Evolutionary conservation across 2,113 vertebrate species (phyloP).

Genomic region (Piaya cayana): DNA sequence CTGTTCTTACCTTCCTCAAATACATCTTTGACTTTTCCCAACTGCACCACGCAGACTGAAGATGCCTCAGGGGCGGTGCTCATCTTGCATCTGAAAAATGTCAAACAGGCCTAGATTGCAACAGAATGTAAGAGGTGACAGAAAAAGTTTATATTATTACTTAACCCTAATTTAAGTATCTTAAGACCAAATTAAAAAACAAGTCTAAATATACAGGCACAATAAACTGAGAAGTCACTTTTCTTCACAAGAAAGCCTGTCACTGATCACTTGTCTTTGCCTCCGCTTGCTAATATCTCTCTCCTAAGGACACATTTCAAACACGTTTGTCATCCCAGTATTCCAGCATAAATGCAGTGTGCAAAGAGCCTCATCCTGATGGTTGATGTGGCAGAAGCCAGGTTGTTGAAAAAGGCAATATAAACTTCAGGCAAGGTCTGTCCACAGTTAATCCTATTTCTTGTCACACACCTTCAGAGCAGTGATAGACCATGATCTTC

Average conservation of each 20-base stretch:
- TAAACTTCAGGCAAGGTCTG: background rate
- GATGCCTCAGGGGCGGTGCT: background rate
- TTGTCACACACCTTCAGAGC: too few species aligned
- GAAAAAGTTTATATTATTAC: background rate
- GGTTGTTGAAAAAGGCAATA: background rate
- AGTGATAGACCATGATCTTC: too few species aligned
- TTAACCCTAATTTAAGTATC: background rate
- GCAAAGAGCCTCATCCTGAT: rapidly evolving
- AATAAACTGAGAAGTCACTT: background rate
- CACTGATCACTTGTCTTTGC: background rate
- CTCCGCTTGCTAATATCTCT: background rate
- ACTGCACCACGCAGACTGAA: background rate
- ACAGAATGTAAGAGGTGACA: background rate
- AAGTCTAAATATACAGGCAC: background rate
- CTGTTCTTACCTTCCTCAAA: background rate
- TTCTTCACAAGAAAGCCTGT: background rate
- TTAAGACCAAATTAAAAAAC: background rate
- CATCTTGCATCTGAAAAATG: background rate
- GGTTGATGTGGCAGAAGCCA: background rate
- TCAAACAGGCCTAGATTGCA: background rate
- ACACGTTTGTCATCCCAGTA: background rate
- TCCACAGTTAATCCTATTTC: too few species aligned
- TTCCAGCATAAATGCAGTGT: background rate
- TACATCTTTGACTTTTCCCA: background rate
- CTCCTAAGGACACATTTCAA: background rate